Evolutionary conservation across 2,888 invertebrate species (phyloP).

Genomic region (Dysmachus trigonus): DNA sequence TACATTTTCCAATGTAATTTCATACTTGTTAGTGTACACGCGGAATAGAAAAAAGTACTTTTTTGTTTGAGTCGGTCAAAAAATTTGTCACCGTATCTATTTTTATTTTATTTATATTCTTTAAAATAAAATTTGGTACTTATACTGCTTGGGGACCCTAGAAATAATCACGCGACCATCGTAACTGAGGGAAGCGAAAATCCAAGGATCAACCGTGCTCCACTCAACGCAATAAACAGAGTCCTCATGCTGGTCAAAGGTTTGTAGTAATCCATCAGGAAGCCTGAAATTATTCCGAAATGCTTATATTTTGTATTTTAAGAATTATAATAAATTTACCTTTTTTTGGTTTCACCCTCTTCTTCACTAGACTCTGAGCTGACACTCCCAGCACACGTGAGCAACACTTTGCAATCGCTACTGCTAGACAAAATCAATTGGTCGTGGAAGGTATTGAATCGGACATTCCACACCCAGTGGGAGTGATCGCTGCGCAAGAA

Average conservation of each 20-base stretch:
- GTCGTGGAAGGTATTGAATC: conserved; percentile 97
- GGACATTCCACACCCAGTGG: conserved; percentile 94
- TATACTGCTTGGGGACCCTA: conserved; percentile 90
- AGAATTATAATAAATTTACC: background rate
- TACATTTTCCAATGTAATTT: too few relatives aligned
- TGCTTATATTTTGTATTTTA: background rate
- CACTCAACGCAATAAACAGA: conserved; percentile 97
- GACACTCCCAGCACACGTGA: conserved; percentile 87
- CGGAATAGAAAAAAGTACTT: too few relatives aligned
- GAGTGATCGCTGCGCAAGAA: conserved; percentile 85
- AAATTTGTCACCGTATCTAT: background rate
- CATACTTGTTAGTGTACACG: too few relatives aligned
- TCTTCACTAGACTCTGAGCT: conserved; percentile 78
- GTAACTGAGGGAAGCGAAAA: conserved; percentile 97
- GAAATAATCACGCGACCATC: conserved; percentile 95
- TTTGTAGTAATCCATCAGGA: conserved; percentile 88
- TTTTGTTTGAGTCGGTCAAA: too few relatives aligned
- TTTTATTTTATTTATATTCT: conserved; percentile 50
- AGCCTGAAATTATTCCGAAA: conserved; percentile 46
- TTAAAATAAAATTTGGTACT: conserved; percentile 89
- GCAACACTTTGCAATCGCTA: conserved; percentile 90
- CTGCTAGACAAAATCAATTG: conserved; percentile 93
- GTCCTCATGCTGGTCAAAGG: conserved; percentile 97
- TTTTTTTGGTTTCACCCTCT: conserved; percentile 57
- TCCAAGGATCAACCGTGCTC: conserved; percentile 98